A percentile compares a stretch with the other conserved stretches of the same genome.
Conservation (phyloP, 2,888 invertebrate genomes). For the Criorhina ranunculi region DNA sequence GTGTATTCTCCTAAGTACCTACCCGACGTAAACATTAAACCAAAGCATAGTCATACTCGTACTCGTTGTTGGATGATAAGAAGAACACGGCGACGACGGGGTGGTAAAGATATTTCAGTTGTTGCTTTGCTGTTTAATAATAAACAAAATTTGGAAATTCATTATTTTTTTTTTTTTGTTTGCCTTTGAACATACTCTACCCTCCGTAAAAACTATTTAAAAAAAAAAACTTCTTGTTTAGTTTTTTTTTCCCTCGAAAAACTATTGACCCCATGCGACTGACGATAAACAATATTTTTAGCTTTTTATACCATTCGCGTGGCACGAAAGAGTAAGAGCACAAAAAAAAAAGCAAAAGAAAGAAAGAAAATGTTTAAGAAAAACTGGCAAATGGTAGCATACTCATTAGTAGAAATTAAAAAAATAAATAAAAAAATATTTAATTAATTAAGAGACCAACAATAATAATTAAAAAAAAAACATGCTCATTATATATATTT, state of each 20-base stretch:
- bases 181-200: background rate
- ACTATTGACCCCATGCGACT: slow-evolving; percentile 36
- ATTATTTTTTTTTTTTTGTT: slow-evolving; percentile 17
- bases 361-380: background rate
- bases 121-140: slow-evolving; percentile 30
- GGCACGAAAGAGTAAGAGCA: slow-evolving; percentile 4
- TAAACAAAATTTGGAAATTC: slow-evolving; percentile 37
- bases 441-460: too few relatives aligned
- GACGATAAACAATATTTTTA: slow-evolving; percentile 36
- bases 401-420: too few relatives aligned
- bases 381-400: too few relatives aligned
- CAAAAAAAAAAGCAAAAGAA: background rate
- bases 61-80: too few relatives aligned
- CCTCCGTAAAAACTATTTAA: slow-evolving; percentile 5
- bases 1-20: slow-evolving; percentile 7
- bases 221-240: background rate
- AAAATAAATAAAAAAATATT: too few relatives aligned
- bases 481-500: background rate
- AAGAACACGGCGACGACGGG: slow-evolving; percentile 4
- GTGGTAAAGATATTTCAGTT: slow-evolving; percentile 9
- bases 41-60: too few relatives aligned
- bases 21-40: background rate
- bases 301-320: slow-evolving; percentile 33
- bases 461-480: background rate
- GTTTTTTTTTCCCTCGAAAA: background rate